Evolutionary conservation across 2,113 vertebrate species (phyloP).

Genomic region (Eubucco bourcierii): DNA sequence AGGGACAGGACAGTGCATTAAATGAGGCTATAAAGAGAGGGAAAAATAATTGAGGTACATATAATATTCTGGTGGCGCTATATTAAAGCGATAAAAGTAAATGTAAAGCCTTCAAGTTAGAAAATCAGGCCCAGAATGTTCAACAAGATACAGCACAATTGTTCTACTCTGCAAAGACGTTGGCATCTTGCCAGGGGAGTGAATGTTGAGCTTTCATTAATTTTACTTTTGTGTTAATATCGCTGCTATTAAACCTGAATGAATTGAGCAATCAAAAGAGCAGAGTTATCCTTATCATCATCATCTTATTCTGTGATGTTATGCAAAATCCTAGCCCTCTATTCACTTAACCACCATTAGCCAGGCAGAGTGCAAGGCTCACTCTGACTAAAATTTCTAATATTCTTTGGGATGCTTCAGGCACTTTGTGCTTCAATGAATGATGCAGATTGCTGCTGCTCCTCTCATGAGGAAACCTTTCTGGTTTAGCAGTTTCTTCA

Average conservation of each 20-base stretch:
- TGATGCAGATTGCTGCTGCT: background rate
- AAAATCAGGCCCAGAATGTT: background rate
- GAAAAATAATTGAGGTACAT: background rate
- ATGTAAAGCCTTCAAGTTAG: background rate
- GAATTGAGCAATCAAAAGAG: background rate
- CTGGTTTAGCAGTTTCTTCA: background rate
- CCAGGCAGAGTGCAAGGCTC: background rate
- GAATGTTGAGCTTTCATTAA: background rate
- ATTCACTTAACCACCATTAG: background rate
- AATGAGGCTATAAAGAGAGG: background rate
- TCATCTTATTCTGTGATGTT: background rate
- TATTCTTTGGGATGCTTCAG: background rate
- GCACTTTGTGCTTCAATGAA: background rate
- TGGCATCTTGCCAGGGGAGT: background rate
- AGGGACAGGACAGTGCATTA: background rate
- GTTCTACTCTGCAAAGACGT: background rate
- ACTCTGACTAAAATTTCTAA: background rate
- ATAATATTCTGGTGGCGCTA: background rate
- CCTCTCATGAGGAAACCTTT: background rate
- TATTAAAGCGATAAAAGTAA: background rate
- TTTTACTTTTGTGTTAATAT: background rate
- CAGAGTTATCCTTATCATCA: background rate
- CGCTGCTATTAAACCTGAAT: background rate
- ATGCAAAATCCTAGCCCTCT: background rate
- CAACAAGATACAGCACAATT: background rate